Evolutionary conservation across 2,797 vertebrate species (phyloP).

Genomic region (Hybognathus amarus): DNA sequence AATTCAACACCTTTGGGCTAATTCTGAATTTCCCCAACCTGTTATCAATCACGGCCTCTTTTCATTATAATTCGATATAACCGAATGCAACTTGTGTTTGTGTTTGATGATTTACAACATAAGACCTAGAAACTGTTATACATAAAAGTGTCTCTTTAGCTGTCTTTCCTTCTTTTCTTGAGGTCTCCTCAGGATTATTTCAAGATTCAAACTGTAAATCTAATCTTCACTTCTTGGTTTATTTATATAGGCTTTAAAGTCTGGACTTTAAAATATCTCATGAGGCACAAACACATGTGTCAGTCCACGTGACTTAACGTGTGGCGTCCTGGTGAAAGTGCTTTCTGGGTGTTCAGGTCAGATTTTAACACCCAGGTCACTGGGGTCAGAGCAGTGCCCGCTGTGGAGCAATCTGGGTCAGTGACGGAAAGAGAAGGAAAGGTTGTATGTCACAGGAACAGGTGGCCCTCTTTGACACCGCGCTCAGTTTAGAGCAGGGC

Average conservation of each 20-base stretch:
- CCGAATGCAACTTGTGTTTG: not conserved
- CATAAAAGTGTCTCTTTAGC: not conserved
- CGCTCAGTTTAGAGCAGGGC: slow-evolving; percentile 51
- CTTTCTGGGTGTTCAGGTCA: slow-evolving; percentile 53
- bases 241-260: slow-evolving; percentile 20
- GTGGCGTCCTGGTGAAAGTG: slow-evolving; percentile 46
- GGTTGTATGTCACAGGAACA: slow-evolving; percentile 60
- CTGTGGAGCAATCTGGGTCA: slow-evolving; percentile 62
- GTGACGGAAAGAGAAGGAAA: slow-evolving; percentile 55
- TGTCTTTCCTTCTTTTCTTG: not conserved
- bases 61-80: not conserved
- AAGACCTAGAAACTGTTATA: not conserved
- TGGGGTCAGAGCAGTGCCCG: slow-evolving; percentile 53
- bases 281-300: slow-evolving; percentile 27
- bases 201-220: slow-evolving; percentile 10
- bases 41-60: not conserved
- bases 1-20: not conserved
- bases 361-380: slow-evolving; percentile 54
- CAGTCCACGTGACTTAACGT: slow-evolving; percentile 26
- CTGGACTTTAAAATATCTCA: slow-evolving; percentile 7
- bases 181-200: not conserved
- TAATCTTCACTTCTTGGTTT: slow-evolving; percentile 1
- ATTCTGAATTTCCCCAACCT: not conserved
- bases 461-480: slow-evolving; percentile 59
- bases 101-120: not conserved